Percentiles rank a stretch among this genome's conserved stretches.
phyloP scores from a whole-genome alignment of 2,113 vertebrate species.

The Fukomys damarensis region DNA sequence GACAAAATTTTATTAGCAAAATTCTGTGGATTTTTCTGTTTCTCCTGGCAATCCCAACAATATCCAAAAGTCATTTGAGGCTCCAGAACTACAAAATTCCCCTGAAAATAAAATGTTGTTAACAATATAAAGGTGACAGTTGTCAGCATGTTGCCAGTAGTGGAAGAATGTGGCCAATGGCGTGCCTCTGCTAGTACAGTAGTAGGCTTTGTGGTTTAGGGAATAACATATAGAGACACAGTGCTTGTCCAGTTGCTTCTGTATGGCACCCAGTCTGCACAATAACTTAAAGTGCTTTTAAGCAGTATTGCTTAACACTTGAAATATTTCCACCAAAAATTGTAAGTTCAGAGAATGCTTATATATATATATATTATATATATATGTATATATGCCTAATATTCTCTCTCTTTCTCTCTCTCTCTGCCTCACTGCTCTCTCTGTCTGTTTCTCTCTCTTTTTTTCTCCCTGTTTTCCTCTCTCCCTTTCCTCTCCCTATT shows the following conservation, averaged over 20 bases:
- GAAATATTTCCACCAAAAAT: conserved; percentile 29
- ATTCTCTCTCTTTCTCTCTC: neutral
- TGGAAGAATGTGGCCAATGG: neutral
- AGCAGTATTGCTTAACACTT: neutral
- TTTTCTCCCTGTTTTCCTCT: neutral
- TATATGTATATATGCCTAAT: neutral
- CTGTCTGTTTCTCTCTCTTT: neutral
- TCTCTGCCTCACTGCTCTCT: neutral
- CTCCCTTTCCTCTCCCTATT: too few species aligned
- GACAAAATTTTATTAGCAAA: neutral
- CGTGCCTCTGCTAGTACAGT: neutral
- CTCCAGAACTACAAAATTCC: neutral
- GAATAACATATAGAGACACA: neutral
- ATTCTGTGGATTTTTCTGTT: conserved; percentile 36
- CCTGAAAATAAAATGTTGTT: neutral
- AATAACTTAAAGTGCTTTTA: neutral
- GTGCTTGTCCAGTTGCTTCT: neutral
- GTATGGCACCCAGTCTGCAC: neutral
- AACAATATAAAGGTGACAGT: neutral
- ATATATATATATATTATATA: too few species aligned
- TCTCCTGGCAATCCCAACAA: neutral
- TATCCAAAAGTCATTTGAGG: neutral
- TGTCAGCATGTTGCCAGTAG: neutral
- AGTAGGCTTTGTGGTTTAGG: conserved; percentile 8
- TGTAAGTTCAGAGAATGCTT: neutral